phyloP scores from a whole-genome alignment of 2,113 vertebrate genomes.

The Elachura formosa region DNA sequence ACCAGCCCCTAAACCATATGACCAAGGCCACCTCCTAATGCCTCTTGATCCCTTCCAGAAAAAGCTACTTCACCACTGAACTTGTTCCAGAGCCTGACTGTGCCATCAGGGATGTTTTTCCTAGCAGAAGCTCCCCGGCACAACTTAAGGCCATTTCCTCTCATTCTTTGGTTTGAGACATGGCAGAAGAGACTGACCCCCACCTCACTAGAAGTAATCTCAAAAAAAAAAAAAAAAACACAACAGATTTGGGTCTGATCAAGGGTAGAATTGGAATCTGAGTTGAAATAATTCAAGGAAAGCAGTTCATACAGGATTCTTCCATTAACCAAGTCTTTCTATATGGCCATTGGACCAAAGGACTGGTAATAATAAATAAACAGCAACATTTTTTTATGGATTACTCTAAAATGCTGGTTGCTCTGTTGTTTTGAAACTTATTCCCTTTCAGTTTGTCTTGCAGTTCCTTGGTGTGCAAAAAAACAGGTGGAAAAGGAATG shows the following conservation, averaged over 20 bases:
- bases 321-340: neutral
- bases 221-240: neutral
- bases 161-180: neutral
- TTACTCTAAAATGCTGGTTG: neutral
- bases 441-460: neutral
- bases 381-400: neutral
- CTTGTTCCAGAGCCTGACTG: neutral
- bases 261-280: neutral
- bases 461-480: neutral
- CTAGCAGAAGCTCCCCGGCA: neutral
- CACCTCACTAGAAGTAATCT: neutral
- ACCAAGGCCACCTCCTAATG: neutral
- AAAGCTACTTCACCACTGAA: neutral
- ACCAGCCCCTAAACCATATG: neutral
- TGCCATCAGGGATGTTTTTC: neutral
- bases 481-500: neutral
- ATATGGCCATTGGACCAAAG: neutral
- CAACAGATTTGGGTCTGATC: neutral
- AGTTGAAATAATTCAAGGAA: neutral
- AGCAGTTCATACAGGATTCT: neutral
- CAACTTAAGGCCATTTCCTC: neutral
- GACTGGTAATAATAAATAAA: neutral
- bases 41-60: neutral
- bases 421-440: neutral
- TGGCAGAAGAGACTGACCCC: accelerated